Evolutionary conservation across 2,888 invertebrate species (phyloP), one percentile per base, ranked within the genome.

Genomic region (Ichneumoninae sp.): DNA sequence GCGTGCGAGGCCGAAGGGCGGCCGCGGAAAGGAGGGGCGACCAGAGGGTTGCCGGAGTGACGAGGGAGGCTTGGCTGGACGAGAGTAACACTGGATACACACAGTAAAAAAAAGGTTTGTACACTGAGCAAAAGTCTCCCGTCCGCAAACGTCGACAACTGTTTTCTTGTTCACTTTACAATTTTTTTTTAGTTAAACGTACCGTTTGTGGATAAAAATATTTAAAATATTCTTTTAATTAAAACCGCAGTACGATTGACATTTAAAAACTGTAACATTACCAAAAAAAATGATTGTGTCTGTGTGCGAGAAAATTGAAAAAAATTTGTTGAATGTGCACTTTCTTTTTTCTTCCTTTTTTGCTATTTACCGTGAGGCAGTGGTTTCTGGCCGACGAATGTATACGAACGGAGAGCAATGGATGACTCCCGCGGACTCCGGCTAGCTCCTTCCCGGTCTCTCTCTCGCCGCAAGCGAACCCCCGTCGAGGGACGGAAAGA

Each of bases 11-110:
- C 33, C 33, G 47, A 66, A 13, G 66, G n/a, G 66, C 36, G 26
- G 26, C 16, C 13, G 52, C 36, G 47, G 3, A 19, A 30, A 47
- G 30, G 36, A 52, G 69, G 69, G 19, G 62, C 40, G 8, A 40
- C 40, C 0, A 40, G 40, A 40, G 13, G 16, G 16, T 16, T 5
- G 44, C 44, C 16, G 13, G 3, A 47, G 44, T 47, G 44, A 3
- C 44, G 65, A 30, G 30, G 50, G 36, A 57, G 4, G 26, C 57
- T 70, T 40, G 36, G 40, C 36, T 71, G 36, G 71, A 71, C 57
- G 47, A 50, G 22, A 22, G 40, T 52, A 4, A 16, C 13, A 47
- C 16, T 47, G 44, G 44, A 47, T 47, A 4, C 44, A 16, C 16
- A 47, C 16, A 4, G 44, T 16, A 16, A 47, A 47, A 16, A 47